Base-by-base conservation (phyloP, 1,140 invertebrate genomes). In the Lordiphosa mommai region DNA sequence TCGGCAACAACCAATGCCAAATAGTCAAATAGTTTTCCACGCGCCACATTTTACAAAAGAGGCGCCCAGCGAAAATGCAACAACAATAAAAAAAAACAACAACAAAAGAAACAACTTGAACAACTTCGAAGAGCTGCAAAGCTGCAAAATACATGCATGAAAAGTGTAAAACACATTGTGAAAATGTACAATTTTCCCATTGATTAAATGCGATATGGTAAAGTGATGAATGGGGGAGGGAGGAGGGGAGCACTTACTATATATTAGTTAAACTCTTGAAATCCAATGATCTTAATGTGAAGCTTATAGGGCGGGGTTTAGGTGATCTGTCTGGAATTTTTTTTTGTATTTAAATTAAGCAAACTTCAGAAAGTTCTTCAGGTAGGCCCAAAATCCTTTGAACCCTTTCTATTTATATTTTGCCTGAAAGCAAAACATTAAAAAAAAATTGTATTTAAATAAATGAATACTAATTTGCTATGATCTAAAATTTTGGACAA, bases 121-220 rank as follows among this genome's bases (percentile, higher is more conserved):
- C 40, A 43, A 43, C 40, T 43, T 43, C 40, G 40, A 49, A 49
- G 32, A 37, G 27, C 27, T 32, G 43, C 23, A 40, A 32, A 56
- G 43, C 43, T 46, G 33, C 40, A 43, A 43, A 52, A 74, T 60
- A 66, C 67, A 71, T 61, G 57, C 20, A 38, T n/a, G 64, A 80
- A 73, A 80, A 79, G 49, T 79, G 74, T 80, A 80, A 72, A 79
- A 80, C 69, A 69, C 74, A 79, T 79, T 79, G 74, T 34, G 64
- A 80, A 79, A 80, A 79, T 79, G 74, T 61, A 61, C 16, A 72
- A 69, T 69, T 69, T 73, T 48, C 72, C 72, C 51, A 73, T 69
- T 80, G 74, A 79, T 80, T 79, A 80, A 70, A 70, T 55, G 69
- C 47, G 43, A 69, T 61, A 73, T 61, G 44, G 14, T 32, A n/a